Evolutionary conservation across 2,113 vertebrate genomes (phyloP).

Genomic region (Planiliza haematocheilus): DNA sequence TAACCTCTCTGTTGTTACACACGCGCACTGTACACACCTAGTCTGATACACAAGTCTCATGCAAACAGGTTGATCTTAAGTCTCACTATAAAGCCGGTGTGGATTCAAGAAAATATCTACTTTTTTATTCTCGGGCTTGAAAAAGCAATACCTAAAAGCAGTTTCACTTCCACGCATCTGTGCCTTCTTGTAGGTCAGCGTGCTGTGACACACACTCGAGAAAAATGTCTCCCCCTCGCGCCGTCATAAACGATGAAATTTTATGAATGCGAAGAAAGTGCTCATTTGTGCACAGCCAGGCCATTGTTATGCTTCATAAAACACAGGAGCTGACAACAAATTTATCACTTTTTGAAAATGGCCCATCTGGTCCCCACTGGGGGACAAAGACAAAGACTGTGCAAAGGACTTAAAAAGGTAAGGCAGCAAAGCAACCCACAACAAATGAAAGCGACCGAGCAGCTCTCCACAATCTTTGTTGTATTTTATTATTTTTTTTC

Average conservation of each 20-base stretch:
- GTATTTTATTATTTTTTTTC: not conserved
- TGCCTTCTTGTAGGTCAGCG: conserved; percentile 3
- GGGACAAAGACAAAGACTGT: conserved; percentile 35
- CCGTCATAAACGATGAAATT: conserved; percentile 34
- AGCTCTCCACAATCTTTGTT: not conserved
- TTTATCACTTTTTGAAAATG: conserved; percentile 47
- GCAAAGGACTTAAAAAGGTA: conserved; percentile 6
- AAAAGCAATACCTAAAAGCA: not conserved
- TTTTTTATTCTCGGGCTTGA: not conserved
- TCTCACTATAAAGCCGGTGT: not conserved
- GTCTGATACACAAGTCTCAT: not conserved
- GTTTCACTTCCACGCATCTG: not conserved
- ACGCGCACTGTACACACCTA: not conserved
- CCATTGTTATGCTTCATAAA: conserved; percentile 50
- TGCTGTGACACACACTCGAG: conserved; percentile 2
- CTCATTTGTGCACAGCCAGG: conserved; percentile 49
- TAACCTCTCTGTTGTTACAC: not conserved
- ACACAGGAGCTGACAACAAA: conserved; percentile 40
- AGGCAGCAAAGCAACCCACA: conserved; percentile 4
- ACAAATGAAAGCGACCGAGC: not conserved
- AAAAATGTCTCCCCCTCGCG: not conserved
- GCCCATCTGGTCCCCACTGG: conserved; percentile 52
- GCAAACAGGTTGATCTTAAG: not conserved
- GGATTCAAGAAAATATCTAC: not conserved
- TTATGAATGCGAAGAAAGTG: conserved; percentile 46